Evolutionary conservation across 37 sponge, comb jelly and placozoan species (phyloP), one percentile per base, ranked within the genome.

Genomic region (Axinella damicornis): DNA sequence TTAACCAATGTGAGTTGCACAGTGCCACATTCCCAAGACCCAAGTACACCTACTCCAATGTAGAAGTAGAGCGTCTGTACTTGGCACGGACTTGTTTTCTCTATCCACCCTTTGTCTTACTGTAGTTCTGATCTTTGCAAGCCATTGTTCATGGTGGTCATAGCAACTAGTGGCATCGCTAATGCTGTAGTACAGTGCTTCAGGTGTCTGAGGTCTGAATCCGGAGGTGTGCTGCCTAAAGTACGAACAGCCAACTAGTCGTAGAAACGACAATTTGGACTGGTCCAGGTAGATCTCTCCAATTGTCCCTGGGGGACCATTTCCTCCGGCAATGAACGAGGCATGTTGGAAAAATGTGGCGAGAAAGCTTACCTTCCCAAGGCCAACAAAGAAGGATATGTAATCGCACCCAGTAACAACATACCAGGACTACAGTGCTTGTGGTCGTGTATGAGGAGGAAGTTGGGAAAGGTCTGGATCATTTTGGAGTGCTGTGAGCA

Each of bases 331-430:
- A 19, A 81, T 69, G 53, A 81, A 81, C 2, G 20, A 24, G 37
- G 71, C 55, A 81, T 81, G 60, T 60, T 81, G 82, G 19, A 16
- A 81, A 27, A 81, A 36, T 11, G 39, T 22, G 18, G 53, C 69
- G 14, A 81, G 53, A 21, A 81, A 71, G 46, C 2, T 36, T 1
- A 62, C 70, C 53, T 81, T 69, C 32, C 82, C 82, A 20, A 81
- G 55, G 1, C 53, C 37, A 2, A 24, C 46, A 39, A 81, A 81
- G 53, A 40, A 81, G 30, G 82, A 81, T 31, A 70, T 71, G 59
- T 81, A 81, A 27, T 81, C 82, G 38, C 82, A 81, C 15, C 82
- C 82, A 24, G 82, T 57, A 25, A 61, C 53, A 0, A 81, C 53
- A 57, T 38, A n/a, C n/a, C n/a, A n/a, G n/a, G n/a, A n/a, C n/a